Percentiles rank a stretch among this genome's conserved stretches.
These are phyloP conservation scores for Microplitis deprimator DNA, from an alignment of 2,888 invertebrate genomes.

Conservation along the genomic window DNA sequence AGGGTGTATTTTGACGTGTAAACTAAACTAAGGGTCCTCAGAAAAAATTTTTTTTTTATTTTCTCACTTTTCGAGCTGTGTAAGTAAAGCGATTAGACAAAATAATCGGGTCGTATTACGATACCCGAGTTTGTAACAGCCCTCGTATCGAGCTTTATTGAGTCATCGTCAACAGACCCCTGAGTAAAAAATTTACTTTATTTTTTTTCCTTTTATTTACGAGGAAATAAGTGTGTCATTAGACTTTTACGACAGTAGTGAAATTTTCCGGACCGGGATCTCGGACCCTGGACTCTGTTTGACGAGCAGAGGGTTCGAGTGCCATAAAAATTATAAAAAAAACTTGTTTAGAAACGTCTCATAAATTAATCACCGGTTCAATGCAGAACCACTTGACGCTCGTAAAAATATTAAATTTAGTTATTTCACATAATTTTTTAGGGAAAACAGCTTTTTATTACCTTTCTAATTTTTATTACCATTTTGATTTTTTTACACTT, in stretches of 20 bases:
- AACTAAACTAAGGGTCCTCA: constrained; percentile 58
- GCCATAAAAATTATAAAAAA: too few species aligned
- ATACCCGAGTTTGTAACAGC: neutral
- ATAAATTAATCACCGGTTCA: too few species aligned
- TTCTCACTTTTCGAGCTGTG: neutral
- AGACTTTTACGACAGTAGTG: constrained; percentile 27
- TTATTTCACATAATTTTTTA: too few species aligned
- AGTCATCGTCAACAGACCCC: neutral
- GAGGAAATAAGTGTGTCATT: neutral
- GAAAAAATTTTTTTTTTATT: constrained; percentile 14
- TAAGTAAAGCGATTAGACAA: constrained; percentile 59
- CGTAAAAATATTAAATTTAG: too few species aligned
- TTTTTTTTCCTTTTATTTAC: neutral
- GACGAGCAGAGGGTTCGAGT: too few species aligned
- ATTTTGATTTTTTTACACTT: too few species aligned
- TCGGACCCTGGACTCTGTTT: too few species aligned
- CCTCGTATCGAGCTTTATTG: neutral
- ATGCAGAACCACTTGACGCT: too few species aligned
- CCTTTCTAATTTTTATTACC: too few species aligned
- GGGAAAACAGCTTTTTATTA: too few species aligned
- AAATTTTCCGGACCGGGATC: constrained; percentile 17
- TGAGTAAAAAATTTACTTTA: neutral
- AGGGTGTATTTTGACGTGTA: constrained; percentile 62
- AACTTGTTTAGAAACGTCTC: too few species aligned
- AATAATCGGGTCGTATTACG: constrained; percentile 52